These are phyloP conservation scores for Saiga tatarica DNA, from an alignment of 2,113 vertebrate species.

Conservation along the genomic window DNA sequence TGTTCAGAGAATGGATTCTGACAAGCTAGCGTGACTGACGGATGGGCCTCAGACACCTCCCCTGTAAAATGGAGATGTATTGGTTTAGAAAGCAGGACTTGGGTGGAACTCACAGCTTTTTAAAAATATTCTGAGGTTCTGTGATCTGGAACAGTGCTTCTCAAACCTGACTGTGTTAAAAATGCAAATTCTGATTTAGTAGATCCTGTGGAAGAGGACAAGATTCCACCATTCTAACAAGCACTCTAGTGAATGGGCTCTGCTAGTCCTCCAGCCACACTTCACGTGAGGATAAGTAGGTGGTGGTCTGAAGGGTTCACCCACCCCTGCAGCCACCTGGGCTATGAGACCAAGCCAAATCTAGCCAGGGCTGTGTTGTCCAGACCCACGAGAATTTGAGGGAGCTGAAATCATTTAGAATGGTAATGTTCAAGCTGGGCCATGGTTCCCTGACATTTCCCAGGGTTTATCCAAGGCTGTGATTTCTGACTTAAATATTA, in stretches of 20 bases:
- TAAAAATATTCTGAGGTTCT: neutral
- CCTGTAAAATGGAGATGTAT: neutral
- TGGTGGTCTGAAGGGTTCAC: neutral
- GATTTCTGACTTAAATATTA: neutral
- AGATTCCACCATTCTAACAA: neutral
- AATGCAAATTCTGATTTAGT: neutral
- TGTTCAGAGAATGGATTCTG: neutral
- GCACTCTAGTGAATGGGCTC: neutral
- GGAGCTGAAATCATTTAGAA: neutral
- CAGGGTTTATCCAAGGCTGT: neutral
- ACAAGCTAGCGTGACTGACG: neutral
- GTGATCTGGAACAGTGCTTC: neutral
- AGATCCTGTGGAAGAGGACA: neutral
- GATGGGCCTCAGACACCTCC: neutral
- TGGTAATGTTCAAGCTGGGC: neutral
- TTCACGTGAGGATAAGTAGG: neutral
- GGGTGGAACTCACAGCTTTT: neutral
- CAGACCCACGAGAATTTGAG: neutral
- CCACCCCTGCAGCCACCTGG: neutral
- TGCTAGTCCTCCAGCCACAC: fast-evolving
- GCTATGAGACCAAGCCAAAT: neutral
- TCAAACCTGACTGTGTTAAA: neutral
- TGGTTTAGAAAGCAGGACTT: neutral
- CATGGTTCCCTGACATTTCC: neutral
- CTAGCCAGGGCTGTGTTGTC: neutral